Conservation (phyloP, 2,113 vertebrate species). For the Thunnus thynnus region DNA sequence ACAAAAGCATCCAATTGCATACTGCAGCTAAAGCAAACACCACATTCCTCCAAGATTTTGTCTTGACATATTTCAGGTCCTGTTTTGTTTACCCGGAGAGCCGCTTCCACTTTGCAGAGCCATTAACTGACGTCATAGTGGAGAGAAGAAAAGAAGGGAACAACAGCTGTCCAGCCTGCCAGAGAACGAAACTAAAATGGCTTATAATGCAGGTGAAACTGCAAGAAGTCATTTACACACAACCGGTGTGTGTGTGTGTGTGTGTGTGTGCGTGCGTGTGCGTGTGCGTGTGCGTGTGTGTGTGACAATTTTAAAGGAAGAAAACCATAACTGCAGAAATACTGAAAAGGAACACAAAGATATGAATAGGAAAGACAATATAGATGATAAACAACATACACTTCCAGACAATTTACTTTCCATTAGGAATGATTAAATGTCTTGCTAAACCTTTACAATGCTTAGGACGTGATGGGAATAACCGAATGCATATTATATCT, state of each 20-base stretch:
- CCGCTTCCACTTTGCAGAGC: conserved; percentile 26
- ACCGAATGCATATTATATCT: not conserved
- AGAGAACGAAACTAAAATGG: conserved; percentile 9
- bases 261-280: no score
- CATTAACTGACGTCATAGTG: conserved; percentile 36
- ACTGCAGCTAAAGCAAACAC: conserved; percentile 36
- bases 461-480: not conserved
- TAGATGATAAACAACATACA: not conserved
- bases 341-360: not conserved
- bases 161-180: conserved; percentile 30
- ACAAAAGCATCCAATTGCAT: conserved; percentile 12
- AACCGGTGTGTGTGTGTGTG: no score
- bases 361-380: not conserved
- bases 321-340: not conserved
- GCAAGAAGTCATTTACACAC: no score
- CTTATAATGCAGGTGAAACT: no score
- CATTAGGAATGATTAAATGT: conserved; percentile 30
- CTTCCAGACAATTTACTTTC: not conserved
- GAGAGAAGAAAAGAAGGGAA: conserved; percentile 30
- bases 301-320: no score
- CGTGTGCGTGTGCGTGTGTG: not conserved
- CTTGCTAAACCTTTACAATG: conserved; percentile 12
- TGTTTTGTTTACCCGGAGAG: conserved; percentile 37
- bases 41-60: conserved; percentile 13
- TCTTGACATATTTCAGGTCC: conserved; percentile 42